These are phyloP conservation scores for Acyrthosiphon pisum DNA, from an alignment of 1,140 invertebrate species.

Conservation along the genomic window DNA sequence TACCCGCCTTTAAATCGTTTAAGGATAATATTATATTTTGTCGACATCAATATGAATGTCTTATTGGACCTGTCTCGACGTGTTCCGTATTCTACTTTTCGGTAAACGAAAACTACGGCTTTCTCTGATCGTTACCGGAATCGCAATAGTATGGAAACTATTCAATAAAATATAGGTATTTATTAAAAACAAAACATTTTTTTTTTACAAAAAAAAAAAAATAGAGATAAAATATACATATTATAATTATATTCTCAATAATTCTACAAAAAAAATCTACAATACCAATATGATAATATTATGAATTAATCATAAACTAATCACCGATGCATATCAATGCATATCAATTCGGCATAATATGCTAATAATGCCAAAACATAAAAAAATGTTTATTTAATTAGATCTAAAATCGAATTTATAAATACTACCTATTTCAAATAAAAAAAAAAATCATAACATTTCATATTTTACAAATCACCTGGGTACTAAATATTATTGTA, in stretches of 20 bases:
- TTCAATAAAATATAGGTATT: not conserved
- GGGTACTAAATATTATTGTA: not conserved
- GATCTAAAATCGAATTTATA: not conserved
- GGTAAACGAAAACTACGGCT: no score
- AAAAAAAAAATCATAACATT: not conserved
- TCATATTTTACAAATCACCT: not conserved
- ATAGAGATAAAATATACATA: not conserved
- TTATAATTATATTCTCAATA: not conserved
- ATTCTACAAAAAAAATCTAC: not conserved
- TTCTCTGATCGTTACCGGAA: not conserved
- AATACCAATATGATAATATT: not conserved
- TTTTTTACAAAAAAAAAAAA: no score
- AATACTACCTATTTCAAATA: not conserved
- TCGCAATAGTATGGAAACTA: not conserved
- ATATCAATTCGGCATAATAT: not conserved
- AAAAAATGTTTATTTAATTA: not conserved
- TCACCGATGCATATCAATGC: not conserved
- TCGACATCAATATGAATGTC: not conserved
- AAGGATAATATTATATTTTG: not conserved
- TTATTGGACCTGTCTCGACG: not conserved
- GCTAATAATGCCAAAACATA: not conserved
- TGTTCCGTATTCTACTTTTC: not conserved
- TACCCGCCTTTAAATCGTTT: not conserved
- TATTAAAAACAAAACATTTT: not conserved
- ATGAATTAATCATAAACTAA: not conserved